These are phyloP conservation scores for Cynodonichthys magdalenae DNA, from an alignment of 2,797 vertebrate genomes.

Conservation along the genomic window DNA sequence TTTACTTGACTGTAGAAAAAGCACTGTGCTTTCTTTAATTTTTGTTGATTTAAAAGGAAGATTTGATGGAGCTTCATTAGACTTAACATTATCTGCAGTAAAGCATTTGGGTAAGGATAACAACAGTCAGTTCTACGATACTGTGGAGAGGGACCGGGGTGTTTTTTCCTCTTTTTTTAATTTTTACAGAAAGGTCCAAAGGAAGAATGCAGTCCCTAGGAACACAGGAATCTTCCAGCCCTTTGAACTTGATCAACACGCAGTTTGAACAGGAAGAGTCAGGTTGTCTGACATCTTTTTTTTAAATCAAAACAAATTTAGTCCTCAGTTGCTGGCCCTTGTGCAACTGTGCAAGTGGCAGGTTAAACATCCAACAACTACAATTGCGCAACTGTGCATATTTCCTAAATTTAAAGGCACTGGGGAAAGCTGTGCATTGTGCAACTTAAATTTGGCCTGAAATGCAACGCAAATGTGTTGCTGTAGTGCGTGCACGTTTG, in stretches of 20 bases:
- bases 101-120: conserved; percentile 79
- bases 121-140: conserved; percentile 71
- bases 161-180: conserved; percentile 72
- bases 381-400: conserved; percentile 71
- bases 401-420: conserved; percentile 48
- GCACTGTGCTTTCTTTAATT: conserved; percentile 64
- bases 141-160: conserved; percentile 63
- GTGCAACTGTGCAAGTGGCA: conserved; percentile 78
- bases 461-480: conserved; percentile 76
- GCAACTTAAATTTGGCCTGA: conserved; percentile 61
- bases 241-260: conserved; percentile 62
- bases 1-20: conserved; percentile 56
- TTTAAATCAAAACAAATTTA: conserved; percentile 14
- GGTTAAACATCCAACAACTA: conserved; percentile 27
- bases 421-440: conserved; percentile 78
- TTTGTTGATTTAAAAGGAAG: conserved; percentile 57
- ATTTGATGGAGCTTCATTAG: conserved; percentile 70
- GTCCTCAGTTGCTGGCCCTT: conserved; percentile 69
- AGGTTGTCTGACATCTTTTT: conserved; percentile 49
- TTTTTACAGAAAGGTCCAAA: conserved; percentile 78
- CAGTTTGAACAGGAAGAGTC: conserved; percentile 60
- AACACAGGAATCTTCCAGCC: conserved; percentile 67
- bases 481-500: conserved; percentile 48
- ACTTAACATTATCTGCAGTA: conserved; percentile 73
- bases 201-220: conserved; percentile 73